Evolutionary conservation across 2,888 invertebrate genomes (phyloP).

Genomic region (Notodonta dromedarius): DNA sequence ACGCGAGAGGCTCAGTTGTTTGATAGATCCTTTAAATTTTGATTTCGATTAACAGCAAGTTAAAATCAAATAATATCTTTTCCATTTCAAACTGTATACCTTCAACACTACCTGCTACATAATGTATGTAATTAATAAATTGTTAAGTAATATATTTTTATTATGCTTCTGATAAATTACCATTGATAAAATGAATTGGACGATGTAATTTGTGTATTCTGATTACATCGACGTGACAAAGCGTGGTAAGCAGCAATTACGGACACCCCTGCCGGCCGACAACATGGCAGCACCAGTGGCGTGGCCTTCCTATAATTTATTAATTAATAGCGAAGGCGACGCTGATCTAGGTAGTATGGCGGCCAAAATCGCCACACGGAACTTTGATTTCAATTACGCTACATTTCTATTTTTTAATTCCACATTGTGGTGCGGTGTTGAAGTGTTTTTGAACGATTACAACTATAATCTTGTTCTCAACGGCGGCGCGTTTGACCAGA

Average conservation of each 20-base stretch:
- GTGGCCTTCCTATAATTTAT: conserved; percentile 11
- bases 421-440: conserved; percentile 48
- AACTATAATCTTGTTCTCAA: conserved; percentile 53
- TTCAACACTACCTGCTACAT: not conserved
- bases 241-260: conserved; percentile 13
- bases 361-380: conserved; percentile 57
- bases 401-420: conserved; percentile 65
- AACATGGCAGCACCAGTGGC: conserved; percentile 20
- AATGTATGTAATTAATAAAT: conserved; percentile 3
- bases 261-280: conserved; percentile 16
- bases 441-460: conserved; percentile 55
- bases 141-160: not conserved
- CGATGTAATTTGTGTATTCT: conserved; percentile 4
- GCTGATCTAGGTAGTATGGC: conserved; percentile 52
- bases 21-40: not conserved
- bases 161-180: conserved; percentile 21
- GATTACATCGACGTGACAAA: conserved; percentile 17
- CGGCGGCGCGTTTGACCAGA: conserved; percentile 41
- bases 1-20: too few species aligned
- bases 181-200: conserved; percentile 27
- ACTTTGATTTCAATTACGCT: conserved; percentile 62
- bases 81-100: not conserved
- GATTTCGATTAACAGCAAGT: too few species aligned
- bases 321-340: conserved; percentile 14
- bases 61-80: too few species aligned